Conservation (phyloP, 2,113 vertebrate genomes). For the Stegostoma tigrinum region DNA sequence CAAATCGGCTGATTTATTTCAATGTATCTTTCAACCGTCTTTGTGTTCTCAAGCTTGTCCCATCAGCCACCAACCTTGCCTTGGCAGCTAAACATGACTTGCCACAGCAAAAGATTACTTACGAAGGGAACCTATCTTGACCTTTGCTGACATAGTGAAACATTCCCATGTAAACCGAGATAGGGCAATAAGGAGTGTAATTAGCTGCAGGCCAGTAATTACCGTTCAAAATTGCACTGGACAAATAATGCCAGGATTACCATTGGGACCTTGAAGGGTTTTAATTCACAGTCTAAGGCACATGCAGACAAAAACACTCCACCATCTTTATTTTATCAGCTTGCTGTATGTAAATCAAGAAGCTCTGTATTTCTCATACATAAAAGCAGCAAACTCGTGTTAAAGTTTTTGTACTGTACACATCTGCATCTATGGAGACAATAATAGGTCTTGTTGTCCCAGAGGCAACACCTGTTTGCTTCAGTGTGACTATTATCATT, state of each 20-base stretch:
- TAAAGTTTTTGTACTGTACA: not conserved
- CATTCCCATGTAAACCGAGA: constrained; percentile 58
- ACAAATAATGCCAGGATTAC: constrained; percentile 63
- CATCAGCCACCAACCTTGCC: not conserved
- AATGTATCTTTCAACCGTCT: constrained; percentile 18
- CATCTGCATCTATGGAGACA: constrained; percentile 12
- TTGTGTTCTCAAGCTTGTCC: not conserved
- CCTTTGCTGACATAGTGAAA: constrained; percentile 52
- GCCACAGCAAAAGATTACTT: not conserved
- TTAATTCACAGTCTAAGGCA: not conserved
- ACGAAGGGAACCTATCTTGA: not conserved
- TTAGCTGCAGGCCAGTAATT: constrained; percentile 65
- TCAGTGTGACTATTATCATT: constrained; percentile 23
- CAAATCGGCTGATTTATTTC: not conserved
- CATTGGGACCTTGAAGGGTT: constrained; percentile 40
- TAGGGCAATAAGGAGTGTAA: constrained; percentile 50
- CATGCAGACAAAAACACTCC: not conserved
- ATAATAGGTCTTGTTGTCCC: not conserved
- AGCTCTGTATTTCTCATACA: not conserved
- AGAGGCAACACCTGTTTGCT: constrained; percentile 15
- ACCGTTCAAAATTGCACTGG: constrained; percentile 60
- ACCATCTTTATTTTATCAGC: constrained; percentile 2
- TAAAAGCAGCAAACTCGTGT: not conserved
- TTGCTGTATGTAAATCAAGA: not conserved
- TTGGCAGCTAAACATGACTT: not conserved